phyloP scores from a whole-genome alignment of 64 coral and sea anemone genomes.

The Montipora cactus region DNA sequence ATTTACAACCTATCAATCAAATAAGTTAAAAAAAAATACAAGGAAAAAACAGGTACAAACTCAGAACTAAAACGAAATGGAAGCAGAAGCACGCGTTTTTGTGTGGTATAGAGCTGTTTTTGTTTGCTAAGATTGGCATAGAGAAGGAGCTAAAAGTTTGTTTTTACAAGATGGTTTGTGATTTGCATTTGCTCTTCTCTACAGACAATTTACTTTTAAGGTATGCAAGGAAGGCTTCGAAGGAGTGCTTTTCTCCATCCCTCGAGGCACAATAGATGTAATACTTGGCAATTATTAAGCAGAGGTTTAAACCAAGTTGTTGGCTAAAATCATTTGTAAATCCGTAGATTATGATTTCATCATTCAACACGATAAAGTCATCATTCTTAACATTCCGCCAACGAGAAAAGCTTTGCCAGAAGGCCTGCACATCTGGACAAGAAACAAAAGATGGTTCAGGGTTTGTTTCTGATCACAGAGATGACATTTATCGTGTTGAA shows the following conservation, averaged over 20 bases:
- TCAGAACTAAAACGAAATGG: no score
- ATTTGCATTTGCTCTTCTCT: neutral
- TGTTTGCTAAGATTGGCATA: no score
- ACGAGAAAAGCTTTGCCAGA: neutral
- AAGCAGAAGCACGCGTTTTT: no score
- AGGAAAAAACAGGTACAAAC: no score
- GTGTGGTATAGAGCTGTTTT: no score
- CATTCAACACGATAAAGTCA: neutral
- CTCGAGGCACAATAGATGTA: neutral
- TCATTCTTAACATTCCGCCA: neutral
- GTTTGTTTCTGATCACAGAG: constrained; percentile 24
- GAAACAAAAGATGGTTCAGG: constrained; percentile 12
- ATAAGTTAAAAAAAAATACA: no score
- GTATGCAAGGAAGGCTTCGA: neutral
- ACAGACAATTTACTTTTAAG: neutral
- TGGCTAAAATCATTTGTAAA: neutral
- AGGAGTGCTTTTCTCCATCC: neutral
- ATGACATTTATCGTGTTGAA: neutral
- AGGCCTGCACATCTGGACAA: neutral
- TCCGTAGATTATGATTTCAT: neutral
- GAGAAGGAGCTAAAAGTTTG: no score
- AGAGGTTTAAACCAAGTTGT: neutral
- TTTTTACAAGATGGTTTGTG: neutral
- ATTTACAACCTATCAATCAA: no score
- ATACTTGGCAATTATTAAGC: constrained; percentile 5